Percentiles rank a stretch among this genome's conserved stretches.
Conservation (phyloP, 2,888 invertebrate species). For the Aphidius colemani region DNA sequence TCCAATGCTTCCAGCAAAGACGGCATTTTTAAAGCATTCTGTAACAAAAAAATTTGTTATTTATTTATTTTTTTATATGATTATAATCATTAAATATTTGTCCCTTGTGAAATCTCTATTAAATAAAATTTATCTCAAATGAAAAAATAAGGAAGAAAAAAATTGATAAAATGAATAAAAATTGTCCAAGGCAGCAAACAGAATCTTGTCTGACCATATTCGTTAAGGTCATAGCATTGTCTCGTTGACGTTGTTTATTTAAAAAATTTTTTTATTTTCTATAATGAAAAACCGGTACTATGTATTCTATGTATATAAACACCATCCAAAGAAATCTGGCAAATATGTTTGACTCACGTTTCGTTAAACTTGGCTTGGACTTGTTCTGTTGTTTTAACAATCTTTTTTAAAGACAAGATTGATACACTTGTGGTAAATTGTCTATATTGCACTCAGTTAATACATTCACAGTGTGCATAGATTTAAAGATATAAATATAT, state of each 20-base stretch:
- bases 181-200: constrained; percentile 24
- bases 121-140: no score
- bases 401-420: no score
- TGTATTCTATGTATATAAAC: constrained; percentile 29
- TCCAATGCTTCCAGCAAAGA: constrained; percentile 88
- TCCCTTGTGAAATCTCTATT: no score
- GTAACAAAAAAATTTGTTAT: constrained; percentile 25
- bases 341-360: constrained; percentile 14
- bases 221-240: constrained; percentile 52
- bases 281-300: constrained; percentile 42
- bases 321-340: constrained; percentile 5
- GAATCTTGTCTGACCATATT: constrained; percentile 52
- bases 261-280: constrained; percentile 12
- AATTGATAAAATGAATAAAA: constrained; percentile 18
- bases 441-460: no score
- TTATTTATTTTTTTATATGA: background rate
- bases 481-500: no score
- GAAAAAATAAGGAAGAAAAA: constrained; percentile 12
- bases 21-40: constrained; percentile 70
- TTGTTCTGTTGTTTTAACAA: no score
- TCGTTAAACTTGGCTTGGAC: no score
- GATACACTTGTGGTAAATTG: no score
- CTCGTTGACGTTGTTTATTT: constrained; percentile 29
- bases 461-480: no score
- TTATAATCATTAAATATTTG: background rate